phyloP scores from a whole-genome alignment of 1,140 invertebrate genomes.

The Cydia fagiglandana region DNA sequence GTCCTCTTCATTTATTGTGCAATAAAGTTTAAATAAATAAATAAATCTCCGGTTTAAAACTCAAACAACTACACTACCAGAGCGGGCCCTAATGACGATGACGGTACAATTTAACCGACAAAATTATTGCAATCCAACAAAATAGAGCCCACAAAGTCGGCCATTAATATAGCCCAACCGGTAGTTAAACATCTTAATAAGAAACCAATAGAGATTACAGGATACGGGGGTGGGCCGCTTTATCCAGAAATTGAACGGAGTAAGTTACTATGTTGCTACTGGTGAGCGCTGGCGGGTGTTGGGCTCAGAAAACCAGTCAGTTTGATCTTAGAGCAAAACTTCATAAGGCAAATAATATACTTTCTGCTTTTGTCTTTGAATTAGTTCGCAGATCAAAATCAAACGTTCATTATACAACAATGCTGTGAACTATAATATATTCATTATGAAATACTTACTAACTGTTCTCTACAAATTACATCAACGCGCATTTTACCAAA shows the following conservation, averaged over 20 bases:
- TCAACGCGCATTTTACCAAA: too few species aligned
- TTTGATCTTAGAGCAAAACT: not conserved
- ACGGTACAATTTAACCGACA: not conserved
- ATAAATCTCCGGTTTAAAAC: too few species aligned
- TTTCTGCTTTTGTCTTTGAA: too few species aligned
- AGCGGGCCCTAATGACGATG: not conserved
- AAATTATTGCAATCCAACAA: constrained; percentile 17
- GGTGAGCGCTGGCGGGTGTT: not conserved
- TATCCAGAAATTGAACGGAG: not conserved
- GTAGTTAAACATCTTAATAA: constrained; percentile 74
- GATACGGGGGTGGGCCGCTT: constrained; percentile 40
- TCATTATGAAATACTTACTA: too few species aligned
- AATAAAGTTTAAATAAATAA: too few species aligned
- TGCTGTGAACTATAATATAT: too few species aligned
- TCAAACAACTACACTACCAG: too few species aligned
- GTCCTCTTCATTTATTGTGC: too few species aligned
- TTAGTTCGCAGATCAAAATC: too few species aligned
- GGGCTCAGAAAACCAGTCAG: not conserved
- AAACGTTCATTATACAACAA: too few species aligned
- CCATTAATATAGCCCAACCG: constrained; percentile 62
- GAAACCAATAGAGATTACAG: constrained; percentile 70
- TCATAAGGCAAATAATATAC: too few species aligned
- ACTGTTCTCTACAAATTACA: too few species aligned
- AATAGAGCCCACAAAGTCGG: constrained; percentile 31
- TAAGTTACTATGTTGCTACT: constrained; percentile 2